phyloP scores from a whole-genome alignment of 2,797 vertebrate genomes.

The Mastacembelus armatus region DNA sequence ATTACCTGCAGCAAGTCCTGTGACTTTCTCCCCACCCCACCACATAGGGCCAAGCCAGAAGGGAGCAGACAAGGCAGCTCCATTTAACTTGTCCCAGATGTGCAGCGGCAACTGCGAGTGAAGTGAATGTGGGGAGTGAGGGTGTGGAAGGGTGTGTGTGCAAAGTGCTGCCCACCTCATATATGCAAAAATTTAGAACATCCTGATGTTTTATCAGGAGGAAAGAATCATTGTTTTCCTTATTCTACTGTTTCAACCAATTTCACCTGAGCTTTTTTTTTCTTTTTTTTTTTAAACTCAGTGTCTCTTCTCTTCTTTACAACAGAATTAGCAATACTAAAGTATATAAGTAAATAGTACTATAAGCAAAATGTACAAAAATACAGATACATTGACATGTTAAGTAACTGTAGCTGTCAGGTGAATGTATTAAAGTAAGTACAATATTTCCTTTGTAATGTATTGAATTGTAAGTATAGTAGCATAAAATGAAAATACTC shows the following conservation, averaged over 20 bases:
- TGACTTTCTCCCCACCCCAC: slow-evolving; percentile 28
- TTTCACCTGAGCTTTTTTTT: background rate
- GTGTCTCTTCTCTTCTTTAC: background rate
- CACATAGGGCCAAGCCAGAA: slow-evolving; percentile 43
- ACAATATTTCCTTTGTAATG: background rate
- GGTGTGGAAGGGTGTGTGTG: slow-evolving; percentile 14
- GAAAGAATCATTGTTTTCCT: background rate
- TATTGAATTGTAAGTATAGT: background rate
- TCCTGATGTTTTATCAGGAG: slow-evolving; percentile 14
- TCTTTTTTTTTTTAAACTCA: background rate
- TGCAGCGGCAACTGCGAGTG: slow-evolving; percentile 59
- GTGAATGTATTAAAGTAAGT: background rate
- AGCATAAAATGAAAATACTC: background rate
- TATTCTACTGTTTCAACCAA: background rate
- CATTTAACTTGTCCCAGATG: slow-evolving; percentile 83
- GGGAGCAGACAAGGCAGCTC: slow-evolving; percentile 65
- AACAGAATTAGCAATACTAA: too few relatives aligned
- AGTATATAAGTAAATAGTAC: background rate
- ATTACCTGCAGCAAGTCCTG: slow-evolving; percentile 65
- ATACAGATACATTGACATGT: too few relatives aligned
- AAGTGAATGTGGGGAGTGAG: slow-evolving; percentile 40
- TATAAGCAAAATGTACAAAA: background rate
- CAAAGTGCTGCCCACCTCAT: slow-evolving; percentile 22
- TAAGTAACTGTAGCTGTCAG: background rate
- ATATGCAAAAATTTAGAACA: slow-evolving; percentile 15